Evolutionary conservation across 1,140 invertebrate species (phyloP), one percentile per base, ranked within the genome.

Genomic region (Panulirus ornatus): DNA sequence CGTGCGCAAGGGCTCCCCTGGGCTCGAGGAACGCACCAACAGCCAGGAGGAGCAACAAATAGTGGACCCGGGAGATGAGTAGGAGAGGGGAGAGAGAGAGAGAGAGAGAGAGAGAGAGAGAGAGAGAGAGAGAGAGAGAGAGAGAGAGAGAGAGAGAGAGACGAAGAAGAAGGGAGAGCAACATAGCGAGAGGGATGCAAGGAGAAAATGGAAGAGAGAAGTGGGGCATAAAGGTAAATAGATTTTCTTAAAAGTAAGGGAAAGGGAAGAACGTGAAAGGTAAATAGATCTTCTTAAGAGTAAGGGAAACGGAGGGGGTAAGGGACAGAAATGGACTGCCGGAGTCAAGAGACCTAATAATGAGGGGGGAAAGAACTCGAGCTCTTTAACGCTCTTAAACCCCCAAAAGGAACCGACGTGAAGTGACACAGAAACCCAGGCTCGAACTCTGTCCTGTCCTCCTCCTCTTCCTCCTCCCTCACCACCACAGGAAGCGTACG

Each of bases 1-100:
- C 34, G 58, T 81, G 78, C 36, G 78, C 78, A 81, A 81, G 47
- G 54, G 78, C 30, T 81, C 78, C 78, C 47, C 27, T 19, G 78
- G 78, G 78, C 36, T n/a, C 2, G 30, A 51, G 30, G 42, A 58
- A 66, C 30, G 30, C 2, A 38, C 14, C 30, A 79, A 76, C 9
- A 79, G 27, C 0, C 0, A 79, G 27, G 11, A 47, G 2, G 44
- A 79, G 27, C 16, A 16, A 44, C 16, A n/a, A 42, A n/a, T 40
- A 5, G 3, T 1, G 27, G 44, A 27, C 36, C 3, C 3, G 58
- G 19, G 40, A 27, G 27, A 8, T 9, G 47, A 70, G 66, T 36
- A 34, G 40, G 9, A 30, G 27, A 70, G 8, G 22, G 47, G 42
- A 40, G 70, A 27, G 63, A 19, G 2, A 22, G n/a, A 14, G 36